A percentile compares a stretch with the other conserved stretches of the same genome.
phyloP scores from a whole-genome alignment of 2,797 vertebrate species.

The Spizella passerina region DNA sequence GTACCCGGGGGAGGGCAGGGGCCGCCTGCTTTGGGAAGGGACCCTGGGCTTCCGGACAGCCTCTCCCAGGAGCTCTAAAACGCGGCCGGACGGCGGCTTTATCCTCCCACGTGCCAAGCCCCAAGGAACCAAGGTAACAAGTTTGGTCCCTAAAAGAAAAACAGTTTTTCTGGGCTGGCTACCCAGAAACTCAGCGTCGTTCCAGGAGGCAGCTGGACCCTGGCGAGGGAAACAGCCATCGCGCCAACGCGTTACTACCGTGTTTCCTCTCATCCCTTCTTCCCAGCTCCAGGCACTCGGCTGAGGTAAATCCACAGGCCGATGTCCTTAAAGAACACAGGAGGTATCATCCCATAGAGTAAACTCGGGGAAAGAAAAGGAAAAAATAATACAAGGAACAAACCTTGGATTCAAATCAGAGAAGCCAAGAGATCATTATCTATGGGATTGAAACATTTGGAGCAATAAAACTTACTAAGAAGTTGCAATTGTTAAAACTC shows the following conservation, averaged over 20 bases:
- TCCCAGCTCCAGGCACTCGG: accelerated
- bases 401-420: not conserved
- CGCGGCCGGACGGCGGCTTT: not conserved
- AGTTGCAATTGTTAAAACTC: not conserved
- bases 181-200: not conserved
- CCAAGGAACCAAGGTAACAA: not conserved
- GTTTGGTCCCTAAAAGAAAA: not conserved
- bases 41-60: not conserved
- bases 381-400: not conserved
- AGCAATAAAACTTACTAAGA: not conserved
- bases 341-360: too few relatives aligned
- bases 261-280: not conserved
- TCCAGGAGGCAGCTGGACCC: accelerated
- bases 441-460: not conserved
- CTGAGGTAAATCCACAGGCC: not conserved
- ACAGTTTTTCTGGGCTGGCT: accelerated
- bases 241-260: accelerated
- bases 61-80: not conserved
- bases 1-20: not conserved
- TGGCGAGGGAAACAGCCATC: accelerated
- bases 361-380: too few relatives aligned
- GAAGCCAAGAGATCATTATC: not conserved
- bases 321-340: not conserved
- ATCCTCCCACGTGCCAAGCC: not conserved
- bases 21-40: not conserved